Conservation (phyloP, 2,113 vertebrate genomes). For the Pongo abelii region DNA sequence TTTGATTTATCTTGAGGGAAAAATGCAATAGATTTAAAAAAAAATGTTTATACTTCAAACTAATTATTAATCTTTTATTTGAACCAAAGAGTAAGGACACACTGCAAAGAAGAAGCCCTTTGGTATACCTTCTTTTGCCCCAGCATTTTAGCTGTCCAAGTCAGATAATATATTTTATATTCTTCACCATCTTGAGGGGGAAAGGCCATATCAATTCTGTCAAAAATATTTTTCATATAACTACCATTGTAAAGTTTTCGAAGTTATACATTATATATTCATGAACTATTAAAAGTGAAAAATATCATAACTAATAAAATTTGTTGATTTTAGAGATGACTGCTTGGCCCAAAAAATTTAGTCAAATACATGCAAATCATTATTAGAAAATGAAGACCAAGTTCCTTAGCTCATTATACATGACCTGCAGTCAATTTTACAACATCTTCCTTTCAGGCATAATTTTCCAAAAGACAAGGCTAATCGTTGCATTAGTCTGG, state of each 20-base stretch:
- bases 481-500: not conserved
- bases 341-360: not conserved
- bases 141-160: not conserved
- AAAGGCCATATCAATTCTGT: not conserved
- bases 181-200: not conserved
- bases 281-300: not conserved
- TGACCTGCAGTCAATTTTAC: not conserved
- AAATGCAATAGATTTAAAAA: not conserved
- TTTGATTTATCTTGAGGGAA: not conserved
- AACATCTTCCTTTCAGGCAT: not conserved
- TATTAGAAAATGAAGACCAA: not conserved
- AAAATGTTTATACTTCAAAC: not conserved
- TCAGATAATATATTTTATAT: not conserved
- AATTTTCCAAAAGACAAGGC: not conserved
- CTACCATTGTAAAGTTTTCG: not conserved
- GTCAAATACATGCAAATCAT: not conserved
- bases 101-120: not conserved
- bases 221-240: not conserved
- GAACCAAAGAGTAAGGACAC: not conserved
- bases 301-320: not conserved
- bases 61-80: not conserved
- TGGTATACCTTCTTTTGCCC: not conserved
- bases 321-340: not conserved
- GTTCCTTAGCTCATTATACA: rapidly evolving
- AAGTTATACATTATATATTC: not conserved